These are phyloP conservation scores for Pogonophryne albipinna DNA, from an alignment of 2,797 vertebrate species.

Conservation along the genomic window DNA sequence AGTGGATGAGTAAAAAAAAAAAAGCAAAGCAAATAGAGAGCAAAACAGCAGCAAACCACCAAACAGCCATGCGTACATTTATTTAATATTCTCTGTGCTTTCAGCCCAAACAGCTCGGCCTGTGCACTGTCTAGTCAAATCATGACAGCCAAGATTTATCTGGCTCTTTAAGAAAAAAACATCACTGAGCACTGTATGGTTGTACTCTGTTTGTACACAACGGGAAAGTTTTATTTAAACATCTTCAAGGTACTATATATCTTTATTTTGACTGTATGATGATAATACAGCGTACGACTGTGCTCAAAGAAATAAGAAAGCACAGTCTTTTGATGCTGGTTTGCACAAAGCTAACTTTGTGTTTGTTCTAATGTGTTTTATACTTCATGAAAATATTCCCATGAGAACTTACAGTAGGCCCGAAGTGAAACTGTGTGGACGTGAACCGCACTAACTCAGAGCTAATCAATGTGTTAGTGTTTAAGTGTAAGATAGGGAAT, in stretches of 20 bases:
- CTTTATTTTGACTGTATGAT: conserved; percentile 39
- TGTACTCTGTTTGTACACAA: conserved; percentile 22
- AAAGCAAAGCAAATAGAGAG: conserved; percentile 60
- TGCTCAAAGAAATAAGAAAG: neutral
- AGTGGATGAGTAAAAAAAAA: conserved; percentile 64
- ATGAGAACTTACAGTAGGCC: conserved; percentile 39
- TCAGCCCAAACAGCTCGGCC: conserved; percentile 61
- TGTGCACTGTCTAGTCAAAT: conserved; percentile 62
- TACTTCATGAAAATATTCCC: conserved; percentile 39
- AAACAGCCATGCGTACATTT: conserved; percentile 57
- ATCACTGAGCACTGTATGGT: conserved; percentile 50
- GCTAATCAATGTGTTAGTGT: conserved; percentile 68
- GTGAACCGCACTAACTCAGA: conserved; percentile 33
- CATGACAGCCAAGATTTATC: conserved; percentile 73
- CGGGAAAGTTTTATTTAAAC: conserved; percentile 32
- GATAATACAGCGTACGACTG: neutral
- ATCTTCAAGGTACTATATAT: conserved; percentile 1
- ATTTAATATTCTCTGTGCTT: conserved; percentile 77
- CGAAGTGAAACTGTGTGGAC: conserved; percentile 36
- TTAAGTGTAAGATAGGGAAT: conserved; percentile 58
- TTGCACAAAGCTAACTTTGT: conserved; percentile 23
- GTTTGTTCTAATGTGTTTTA: conserved; percentile 20
- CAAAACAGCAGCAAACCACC: conserved; percentile 63
- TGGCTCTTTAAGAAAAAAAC: conserved; percentile 60
- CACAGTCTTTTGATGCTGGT: conserved; percentile 14